Conservation (phyloP, 1,140 invertebrate species). For the Drosophila dunni region DNA sequence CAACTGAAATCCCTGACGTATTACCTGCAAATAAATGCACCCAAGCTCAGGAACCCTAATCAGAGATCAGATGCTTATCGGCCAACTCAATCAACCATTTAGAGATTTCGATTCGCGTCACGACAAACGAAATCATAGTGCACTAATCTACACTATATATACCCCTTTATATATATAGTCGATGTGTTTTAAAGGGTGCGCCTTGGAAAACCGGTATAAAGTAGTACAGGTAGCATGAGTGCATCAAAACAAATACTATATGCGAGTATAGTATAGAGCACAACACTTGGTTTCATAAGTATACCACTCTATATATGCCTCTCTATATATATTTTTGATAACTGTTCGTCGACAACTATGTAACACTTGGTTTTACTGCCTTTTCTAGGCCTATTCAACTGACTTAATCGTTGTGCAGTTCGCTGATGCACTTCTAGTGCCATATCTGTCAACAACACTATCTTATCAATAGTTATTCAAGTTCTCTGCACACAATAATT, state of each 20-base stretch:
- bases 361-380: too few species aligned
- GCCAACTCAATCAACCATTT: neutral
- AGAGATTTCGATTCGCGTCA: constrained; percentile 41
- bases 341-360: neutral
- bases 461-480: constrained; percentile 32
- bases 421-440: constrained; percentile 24
- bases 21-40: constrained; percentile 21
- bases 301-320: neutral
- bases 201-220: constrained; percentile 26
- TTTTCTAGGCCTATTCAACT: constrained; percentile 16
- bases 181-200: neutral
- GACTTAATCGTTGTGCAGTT: constrained; percentile 6
- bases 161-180: neutral
- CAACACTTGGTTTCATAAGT: too few species aligned
- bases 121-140: constrained; percentile 27
- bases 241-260: constrained; percentile 40
- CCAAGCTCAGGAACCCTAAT: constrained; percentile 16
- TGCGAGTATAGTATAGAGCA: neutral
- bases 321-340: too few species aligned
- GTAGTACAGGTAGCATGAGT: constrained; percentile 30
- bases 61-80: constrained; percentile 28
- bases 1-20: constrained; percentile 25
- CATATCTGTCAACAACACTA: constrained; percentile 1
- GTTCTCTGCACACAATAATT: constrained; percentile 33
- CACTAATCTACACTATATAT: neutral